A percentile compares a stretch with the other conserved stretches of the same genome.
phyloP scores from a whole-genome alignment of 2,113 vertebrate genomes.

The Nymphicus hollandicus region DNA sequence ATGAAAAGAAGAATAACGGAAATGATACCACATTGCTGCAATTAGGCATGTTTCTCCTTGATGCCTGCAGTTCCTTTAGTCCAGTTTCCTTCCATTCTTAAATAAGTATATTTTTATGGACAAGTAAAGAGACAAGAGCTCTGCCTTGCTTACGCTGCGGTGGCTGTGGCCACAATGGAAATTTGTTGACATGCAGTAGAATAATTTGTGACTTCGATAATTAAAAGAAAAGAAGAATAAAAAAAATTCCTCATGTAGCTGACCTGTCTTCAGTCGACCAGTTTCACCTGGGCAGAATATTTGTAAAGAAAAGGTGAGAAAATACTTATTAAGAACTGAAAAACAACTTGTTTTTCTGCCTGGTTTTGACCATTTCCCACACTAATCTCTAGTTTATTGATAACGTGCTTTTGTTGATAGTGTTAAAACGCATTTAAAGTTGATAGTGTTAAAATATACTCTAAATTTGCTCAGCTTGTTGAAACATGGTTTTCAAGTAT shows the following conservation, averaged over 20 bases:
- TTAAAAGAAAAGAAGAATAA: not conserved
- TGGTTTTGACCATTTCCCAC: not conserved
- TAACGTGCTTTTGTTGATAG: not conserved
- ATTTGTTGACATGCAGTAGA: not conserved
- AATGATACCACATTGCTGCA: fast-evolving
- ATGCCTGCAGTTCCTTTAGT: not conserved
- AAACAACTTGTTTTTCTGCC: fast-evolving
- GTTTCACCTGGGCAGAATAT: not conserved
- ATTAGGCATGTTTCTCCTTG: not conserved
- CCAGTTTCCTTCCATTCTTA: not conserved
- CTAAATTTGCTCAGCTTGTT: not conserved
- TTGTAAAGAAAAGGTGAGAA: not conserved
- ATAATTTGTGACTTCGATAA: not conserved
- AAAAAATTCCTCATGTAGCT: not conserved
- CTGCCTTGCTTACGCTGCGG: not conserved
- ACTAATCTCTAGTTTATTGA: not conserved
- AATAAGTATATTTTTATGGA: not conserved
- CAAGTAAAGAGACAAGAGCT: not conserved
- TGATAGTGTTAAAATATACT: not conserved
- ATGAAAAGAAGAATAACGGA: not conserved
- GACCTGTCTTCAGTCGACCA: not conserved
- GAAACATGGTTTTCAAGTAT: not conserved
- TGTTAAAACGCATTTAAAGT: not conserved
- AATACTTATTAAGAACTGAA: not conserved
- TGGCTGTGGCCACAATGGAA: not conserved